A percentile compares a stretch with the other conserved stretches of the same genome.
phyloP scores from a whole-genome alignment of 2,113 vertebrate genomes.

The Tragelaphus scriptus region DNA sequence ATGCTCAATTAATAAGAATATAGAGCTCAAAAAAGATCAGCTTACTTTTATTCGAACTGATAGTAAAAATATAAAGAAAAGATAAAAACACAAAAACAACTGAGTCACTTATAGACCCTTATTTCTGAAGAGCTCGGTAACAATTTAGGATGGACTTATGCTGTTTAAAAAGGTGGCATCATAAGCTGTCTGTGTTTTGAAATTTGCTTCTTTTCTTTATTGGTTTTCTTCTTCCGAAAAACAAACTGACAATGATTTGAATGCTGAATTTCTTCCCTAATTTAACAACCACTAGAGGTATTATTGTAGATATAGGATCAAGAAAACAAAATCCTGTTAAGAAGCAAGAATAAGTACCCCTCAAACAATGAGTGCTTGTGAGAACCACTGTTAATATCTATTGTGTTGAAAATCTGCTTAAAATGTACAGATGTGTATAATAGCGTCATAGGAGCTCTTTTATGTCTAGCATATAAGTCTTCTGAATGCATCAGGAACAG shows the following conservation, averaged over 20 bases:
- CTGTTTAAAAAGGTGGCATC: background rate
- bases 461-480: slow-evolving; percentile 36
- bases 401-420: slow-evolving; percentile 61
- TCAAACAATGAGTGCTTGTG: slow-evolving; percentile 7
- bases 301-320: background rate
- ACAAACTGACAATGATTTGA: slow-evolving; percentile 54
- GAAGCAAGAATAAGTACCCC: background rate
- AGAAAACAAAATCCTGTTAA: slow-evolving; percentile 58
- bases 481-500: slow-evolving; percentile 45
- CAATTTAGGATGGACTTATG: slow-evolving; percentile 6
- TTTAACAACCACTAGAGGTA: slow-evolving; percentile 39
- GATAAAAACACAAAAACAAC: background rate
- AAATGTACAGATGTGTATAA: slow-evolving; percentile 47
- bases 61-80: background rate
- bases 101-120: background rate
- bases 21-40: background rate
- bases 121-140: slow-evolving; percentile 17
- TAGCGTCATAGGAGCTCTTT: background rate
- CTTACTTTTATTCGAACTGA: background rate
- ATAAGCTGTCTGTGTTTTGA: background rate
- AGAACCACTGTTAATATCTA: slow-evolving; percentile 55
- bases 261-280: background rate
- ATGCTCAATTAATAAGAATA: background rate
- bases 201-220: slow-evolving; percentile 32
- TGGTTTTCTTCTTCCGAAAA: slow-evolving; percentile 46